Base-by-base conservation (phyloP, 2,888 invertebrate genomes). In the Parnassius orleans region DNA sequence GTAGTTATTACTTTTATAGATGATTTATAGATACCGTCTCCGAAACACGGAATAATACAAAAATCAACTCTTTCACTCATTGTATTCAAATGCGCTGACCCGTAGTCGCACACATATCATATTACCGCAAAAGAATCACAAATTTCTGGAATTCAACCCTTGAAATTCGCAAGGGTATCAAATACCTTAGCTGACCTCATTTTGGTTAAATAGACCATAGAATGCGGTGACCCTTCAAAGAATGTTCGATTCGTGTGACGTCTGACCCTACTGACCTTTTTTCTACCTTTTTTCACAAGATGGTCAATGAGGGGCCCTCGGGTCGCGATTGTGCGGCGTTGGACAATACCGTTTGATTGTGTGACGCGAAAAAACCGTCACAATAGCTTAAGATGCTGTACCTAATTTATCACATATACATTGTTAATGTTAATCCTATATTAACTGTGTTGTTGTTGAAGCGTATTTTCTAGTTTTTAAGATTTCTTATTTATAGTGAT, bases 281-380 rank as follows among this genome's bases (percentile, higher is more conserved):
- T 73, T 68, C 63, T 69, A 59, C 77, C 81, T 83, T 58, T 80
- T 77, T 80, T 72, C 75, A 64, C 56, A 62, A 69, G 55, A 57
- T 80, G 87, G 86, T 84, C 88, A 86, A 78, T 82, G 75, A 77
- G 80, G 81, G 83, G 76, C 79, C 78, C 77, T 78, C 77, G 72
- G 71, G 77, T 73, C 77, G 76, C 79, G 71, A 79, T 78, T 79
- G 77, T 76, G 68, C 65, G 58, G 48, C 63, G 69, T 71, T 76
- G 83, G 83, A 90, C 90, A 90, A 90, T 87, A 71, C 76, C 69
- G 76, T 71, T 79, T 90, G 87, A 90, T 90, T 89, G 79, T 66
- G 65, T 70, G 65, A 74, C 70, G 79, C 74, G 83, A 86, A 84
- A 84, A 85, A 76, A 56, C 48, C 61, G 65, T 64, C 64, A 69